phyloP scores from a whole-genome alignment of 2,797 vertebrate species.

The Hylomyscus alleni region DNA sequence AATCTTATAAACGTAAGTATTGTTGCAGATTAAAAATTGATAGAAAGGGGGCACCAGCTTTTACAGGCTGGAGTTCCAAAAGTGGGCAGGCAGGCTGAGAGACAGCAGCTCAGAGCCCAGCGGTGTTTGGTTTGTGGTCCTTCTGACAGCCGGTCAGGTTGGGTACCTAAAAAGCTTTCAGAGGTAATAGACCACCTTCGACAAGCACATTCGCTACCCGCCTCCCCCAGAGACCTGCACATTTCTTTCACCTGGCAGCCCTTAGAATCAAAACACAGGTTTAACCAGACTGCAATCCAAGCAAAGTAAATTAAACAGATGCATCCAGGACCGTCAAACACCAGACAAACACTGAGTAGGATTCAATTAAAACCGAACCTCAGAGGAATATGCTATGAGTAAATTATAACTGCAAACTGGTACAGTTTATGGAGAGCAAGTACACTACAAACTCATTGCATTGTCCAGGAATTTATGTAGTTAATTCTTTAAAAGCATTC shows the following conservation, averaged over 20 bases:
- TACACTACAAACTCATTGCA: constrained; percentile 77
- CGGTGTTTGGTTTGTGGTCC: constrained; percentile 78
- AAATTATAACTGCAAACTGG: constrained; percentile 88
- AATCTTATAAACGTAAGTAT: constrained; percentile 88
- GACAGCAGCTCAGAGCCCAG: constrained; percentile 71
- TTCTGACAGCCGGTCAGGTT: constrained; percentile 83
- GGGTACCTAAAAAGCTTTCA: constrained; percentile 81
- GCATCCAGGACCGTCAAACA: constrained; percentile 85
- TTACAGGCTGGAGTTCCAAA: constrained; percentile 80
- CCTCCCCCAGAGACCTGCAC: constrained; percentile 64
- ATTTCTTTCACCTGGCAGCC: constrained; percentile 85
- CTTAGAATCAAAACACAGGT: constrained; percentile 85
- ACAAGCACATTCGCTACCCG: constrained; percentile 58
- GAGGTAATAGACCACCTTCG: constrained; percentile 83
- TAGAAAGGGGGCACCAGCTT: constrained; percentile 82
- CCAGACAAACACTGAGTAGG: constrained; percentile 85
- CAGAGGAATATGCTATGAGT: constrained; percentile 77
- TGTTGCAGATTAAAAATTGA: constrained; percentile 88
- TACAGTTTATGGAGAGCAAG: constrained; percentile 82
- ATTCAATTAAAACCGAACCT: constrained; percentile 87
- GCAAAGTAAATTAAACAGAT: constrained; percentile 89
- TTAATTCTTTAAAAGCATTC: constrained; percentile 80
- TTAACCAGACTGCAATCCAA: constrained; percentile 87
- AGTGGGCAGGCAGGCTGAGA: constrained; percentile 81
- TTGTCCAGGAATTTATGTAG: constrained; percentile 85